Conservation (phyloP, 2,113 vertebrate species). For the Falcunculus frontatus region DNA sequence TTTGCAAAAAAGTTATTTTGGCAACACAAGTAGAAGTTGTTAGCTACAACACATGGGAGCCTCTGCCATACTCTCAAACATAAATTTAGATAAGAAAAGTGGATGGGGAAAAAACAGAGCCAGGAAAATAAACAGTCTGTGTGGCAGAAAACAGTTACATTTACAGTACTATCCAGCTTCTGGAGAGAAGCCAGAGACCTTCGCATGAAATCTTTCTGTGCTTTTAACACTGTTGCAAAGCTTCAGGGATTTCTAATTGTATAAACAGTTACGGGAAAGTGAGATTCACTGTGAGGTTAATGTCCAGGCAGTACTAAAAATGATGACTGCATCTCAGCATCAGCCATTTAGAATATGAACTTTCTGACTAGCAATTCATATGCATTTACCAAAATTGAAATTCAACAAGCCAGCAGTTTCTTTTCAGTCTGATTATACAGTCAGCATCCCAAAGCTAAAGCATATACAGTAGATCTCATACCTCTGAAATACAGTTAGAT, state of each 20-base stretch:
- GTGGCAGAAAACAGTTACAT: constrained; percentile 1
- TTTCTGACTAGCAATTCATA: not conserved
- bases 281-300: not conserved
- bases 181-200: not conserved
- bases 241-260: constrained; percentile 36
- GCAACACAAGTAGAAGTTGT: constrained; percentile 37
- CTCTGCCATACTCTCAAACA: not conserved
- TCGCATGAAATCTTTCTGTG: not conserved
- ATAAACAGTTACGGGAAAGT: constrained; percentile 37
- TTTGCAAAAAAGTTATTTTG: constrained; percentile 65
- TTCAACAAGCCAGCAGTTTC: not conserved
- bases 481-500: not conserved
- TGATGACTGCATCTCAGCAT: not conserved
- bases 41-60: not conserved
- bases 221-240: constrained; percentile 41
- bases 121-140: not conserved
- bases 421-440: not conserved
- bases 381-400: not conserved
- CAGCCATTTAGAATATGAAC: not conserved
- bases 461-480: constrained; percentile 13
- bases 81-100: not conserved
- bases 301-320: constrained; percentile 5
- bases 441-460: constrained; percentile 45
- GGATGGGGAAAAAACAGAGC: not conserved
- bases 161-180: not conserved